Evolutionary conservation across 2,888 invertebrate species (phyloP), one percentile per base, ranked within the genome.

Genomic region (Belgica antarctica): DNA sequence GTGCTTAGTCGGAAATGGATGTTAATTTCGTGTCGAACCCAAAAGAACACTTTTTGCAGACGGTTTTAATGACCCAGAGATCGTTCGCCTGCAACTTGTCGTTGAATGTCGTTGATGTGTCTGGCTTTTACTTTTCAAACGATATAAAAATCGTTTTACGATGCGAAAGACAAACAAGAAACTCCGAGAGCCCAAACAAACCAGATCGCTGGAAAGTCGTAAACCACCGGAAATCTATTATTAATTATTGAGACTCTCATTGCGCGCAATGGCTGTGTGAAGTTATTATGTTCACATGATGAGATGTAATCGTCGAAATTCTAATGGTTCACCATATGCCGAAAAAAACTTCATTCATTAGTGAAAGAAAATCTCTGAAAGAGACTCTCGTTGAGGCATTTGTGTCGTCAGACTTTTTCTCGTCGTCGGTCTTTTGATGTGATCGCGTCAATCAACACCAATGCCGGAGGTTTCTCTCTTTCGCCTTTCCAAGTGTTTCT

Each of bases 191-290:
- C 41, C 5, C 12, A n/a, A n/a, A n/a, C n/a, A n/a, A n/a, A n/a
- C n/a, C 8, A 10, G 22, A 52, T 8, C 17, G 61, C 27, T 17
- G 31, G 24, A 63, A 41, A 63, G 41, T n/a, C 63, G 36, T 63
- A 63, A 63, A 63, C 12, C 15, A 17, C 63, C 63, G 63, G 63
- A 63, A 63, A 63, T 63, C 63, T 63, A 63, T 63, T 63, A 63
- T 63, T 63, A 63, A 63, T 63, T 63, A 63, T 41, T 8, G 41
- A 63, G 28, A 52, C 8, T 27, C 59, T 59, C 27, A 59, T 59
- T 59, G 59, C 59, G 59, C 41, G 41, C 41, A 59, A 27, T 24
- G 28, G 27, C 24, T 59, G 24, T 41, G 41, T 41, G 15, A 41
- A 41, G 41, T 41, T 41, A 41, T 41, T 41, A 15, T 27, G 24